These are phyloP conservation scores for Phthorimaea operculella DNA, from an alignment of 1,140 invertebrate genomes.

Conservation along the genomic window DNA sequence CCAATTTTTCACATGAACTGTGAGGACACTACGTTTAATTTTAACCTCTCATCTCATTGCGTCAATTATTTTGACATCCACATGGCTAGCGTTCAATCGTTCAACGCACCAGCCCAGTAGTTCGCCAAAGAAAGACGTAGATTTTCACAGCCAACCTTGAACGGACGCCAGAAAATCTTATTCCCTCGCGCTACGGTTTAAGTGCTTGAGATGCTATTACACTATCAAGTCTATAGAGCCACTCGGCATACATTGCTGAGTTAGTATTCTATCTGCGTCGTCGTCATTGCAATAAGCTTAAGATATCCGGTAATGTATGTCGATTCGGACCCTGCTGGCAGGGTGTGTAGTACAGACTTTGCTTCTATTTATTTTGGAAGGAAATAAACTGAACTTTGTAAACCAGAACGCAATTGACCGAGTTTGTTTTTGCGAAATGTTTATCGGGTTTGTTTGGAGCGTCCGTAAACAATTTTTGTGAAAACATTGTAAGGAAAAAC, in stretches of 20 bases:
- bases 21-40: too few species aligned
- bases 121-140: constrained; percentile 60
- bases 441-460: not conserved
- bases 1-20: too few species aligned
- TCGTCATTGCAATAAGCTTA: too few species aligned
- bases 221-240: too few species aligned
- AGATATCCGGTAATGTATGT: too few species aligned
- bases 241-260: too few species aligned
- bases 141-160: constrained; percentile 59
- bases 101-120: constrained; percentile 41
- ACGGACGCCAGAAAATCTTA: constrained; percentile 39
- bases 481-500: too few species aligned
- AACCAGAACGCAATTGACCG: not conserved
- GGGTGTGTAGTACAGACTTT: too few species aligned
- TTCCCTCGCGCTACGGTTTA: constrained; percentile 43
- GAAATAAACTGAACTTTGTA: constrained; percentile 29
- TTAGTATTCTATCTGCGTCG: too few species aligned
- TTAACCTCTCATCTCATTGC: too few species aligned
- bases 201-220: constrained; percentile 12
- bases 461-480: too few species aligned
- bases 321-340: too few species aligned
- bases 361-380: constrained; percentile 38
- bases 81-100: constrained; percentile 21
- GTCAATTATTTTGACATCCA: constrained; percentile 10
- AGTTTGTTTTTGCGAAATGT: constrained; percentile 2